Conservation (phyloP, 2,888 invertebrate species). For the Cephus rjabovi region DNA sequence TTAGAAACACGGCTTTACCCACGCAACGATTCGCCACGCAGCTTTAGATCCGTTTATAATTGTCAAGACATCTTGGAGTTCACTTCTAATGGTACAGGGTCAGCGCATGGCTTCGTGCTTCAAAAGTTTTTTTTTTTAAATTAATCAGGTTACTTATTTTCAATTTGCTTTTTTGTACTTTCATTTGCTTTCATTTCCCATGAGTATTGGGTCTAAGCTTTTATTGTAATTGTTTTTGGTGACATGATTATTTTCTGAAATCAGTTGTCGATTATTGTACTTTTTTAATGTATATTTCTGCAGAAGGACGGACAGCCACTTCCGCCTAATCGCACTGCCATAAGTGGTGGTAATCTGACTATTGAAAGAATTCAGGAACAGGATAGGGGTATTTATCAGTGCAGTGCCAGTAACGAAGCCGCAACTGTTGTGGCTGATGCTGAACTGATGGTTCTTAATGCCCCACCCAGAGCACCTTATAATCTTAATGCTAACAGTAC, state of each 20-base stretch:
- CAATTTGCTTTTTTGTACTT: not conserved
- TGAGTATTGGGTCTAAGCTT: not conserved
- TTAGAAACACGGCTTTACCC: not conserved
- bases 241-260: no score
- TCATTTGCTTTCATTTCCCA: no score
- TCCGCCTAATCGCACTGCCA: conserved; percentile 75
- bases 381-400: conserved; percentile 89
- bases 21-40: not conserved
- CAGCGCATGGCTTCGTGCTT: no score
- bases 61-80: not conserved
- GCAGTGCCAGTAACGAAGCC: conserved; percentile 88
- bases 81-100: not conserved
- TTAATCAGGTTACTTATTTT: not conserved
- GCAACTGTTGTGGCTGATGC: conserved; percentile 85
- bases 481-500: conserved; percentile 84
- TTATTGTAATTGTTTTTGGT: not conserved
- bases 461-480: conserved; percentile 91
- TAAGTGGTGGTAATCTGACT: conserved; percentile 84
- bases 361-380: conserved; percentile 83
- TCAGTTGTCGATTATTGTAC: not conserved
- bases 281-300: not conserved
- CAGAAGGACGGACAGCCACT: conserved; percentile 80
- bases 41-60: not conserved
- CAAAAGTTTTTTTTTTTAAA: no score
- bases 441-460: conserved; percentile 85